phyloP scores from a whole-genome alignment of 1,140 invertebrate genomes.

The Orius insidiosus region DNA sequence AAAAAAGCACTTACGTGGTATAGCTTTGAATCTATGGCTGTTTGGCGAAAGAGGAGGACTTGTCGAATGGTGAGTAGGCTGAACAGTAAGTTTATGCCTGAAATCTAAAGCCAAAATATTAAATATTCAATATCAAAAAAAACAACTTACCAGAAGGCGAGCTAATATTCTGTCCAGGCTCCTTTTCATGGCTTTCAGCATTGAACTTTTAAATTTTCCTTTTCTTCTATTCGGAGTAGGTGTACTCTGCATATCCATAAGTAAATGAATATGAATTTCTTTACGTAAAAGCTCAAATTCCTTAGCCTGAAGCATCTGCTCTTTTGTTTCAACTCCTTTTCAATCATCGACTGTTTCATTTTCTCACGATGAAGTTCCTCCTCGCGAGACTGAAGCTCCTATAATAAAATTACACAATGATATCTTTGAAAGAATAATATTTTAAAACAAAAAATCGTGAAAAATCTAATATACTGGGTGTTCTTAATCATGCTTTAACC shows the following conservation, averaged over 20 bases:
- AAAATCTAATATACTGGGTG: conserved; percentile 7
- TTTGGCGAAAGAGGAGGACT: conserved; percentile 76
- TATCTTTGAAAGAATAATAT: too few relatives aligned
- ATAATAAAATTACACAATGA: conserved; percentile 19
- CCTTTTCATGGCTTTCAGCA: conserved; percentile 51
- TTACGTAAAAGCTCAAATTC: conserved; percentile 77
- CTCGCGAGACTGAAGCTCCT: conserved; percentile 87
- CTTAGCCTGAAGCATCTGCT: conserved; percentile 68
- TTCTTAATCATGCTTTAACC: neutral
- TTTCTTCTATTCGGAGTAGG: conserved; percentile 74
- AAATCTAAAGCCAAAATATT: conserved; percentile 46
- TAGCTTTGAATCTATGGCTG: conserved; percentile 60
- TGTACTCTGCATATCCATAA: conserved; percentile 46
- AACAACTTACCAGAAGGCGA: conserved; percentile 51
- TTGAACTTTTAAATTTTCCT: conserved; percentile 70
- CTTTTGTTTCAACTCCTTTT: conserved; percentile 68
- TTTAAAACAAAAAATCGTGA: neutral
- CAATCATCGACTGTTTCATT: conserved; percentile 66
- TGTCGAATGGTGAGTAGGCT: conserved; percentile 40
- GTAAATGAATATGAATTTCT: conserved; percentile 63
- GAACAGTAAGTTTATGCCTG: conserved; percentile 81
- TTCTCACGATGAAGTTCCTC: conserved; percentile 75
- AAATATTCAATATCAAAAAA: conserved; percentile 8
- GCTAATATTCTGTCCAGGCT: conserved; percentile 65
- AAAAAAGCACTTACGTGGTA: conserved; percentile 57